phyloP scores from a whole-genome alignment of 2,888 invertebrate genomes.

The Eupelmus urozonus region DNA sequence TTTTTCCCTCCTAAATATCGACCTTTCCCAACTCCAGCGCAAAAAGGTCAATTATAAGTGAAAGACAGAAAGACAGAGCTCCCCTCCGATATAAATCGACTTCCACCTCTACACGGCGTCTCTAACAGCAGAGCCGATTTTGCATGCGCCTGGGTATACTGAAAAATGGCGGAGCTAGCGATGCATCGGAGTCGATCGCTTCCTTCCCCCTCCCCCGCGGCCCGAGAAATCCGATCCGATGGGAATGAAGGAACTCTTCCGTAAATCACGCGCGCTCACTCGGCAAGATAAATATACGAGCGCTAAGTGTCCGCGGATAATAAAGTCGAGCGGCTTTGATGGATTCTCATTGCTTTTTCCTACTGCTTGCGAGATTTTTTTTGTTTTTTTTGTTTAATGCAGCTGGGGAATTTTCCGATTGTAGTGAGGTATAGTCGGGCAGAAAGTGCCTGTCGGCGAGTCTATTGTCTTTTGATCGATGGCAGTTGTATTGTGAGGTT shows the following conservation, averaged over 20 bases:
- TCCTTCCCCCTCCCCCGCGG: conserved; percentile 23
- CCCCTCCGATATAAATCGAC: too few relatives aligned
- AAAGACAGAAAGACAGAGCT: conserved; percentile 4
- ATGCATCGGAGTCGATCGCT: conserved; percentile 25
- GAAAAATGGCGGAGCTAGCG: not conserved
- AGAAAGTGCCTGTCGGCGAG: too few relatives aligned
- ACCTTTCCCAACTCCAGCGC: too few relatives aligned
- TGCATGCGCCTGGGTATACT: not conserved
- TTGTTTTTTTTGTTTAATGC: too few relatives aligned
- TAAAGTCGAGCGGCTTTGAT: conserved; percentile 30
- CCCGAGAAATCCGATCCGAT: conserved; percentile 44
- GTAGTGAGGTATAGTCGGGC: too few relatives aligned
- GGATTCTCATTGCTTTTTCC: conserved; percentile 3
- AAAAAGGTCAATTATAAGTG: conserved; percentile 40
- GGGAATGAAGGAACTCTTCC: conserved; percentile 35
- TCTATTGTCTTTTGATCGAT: too few relatives aligned
- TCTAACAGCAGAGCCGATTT: not conserved
- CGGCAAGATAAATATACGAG: conserved; percentile 44
- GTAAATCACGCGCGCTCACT: conserved; percentile 44
- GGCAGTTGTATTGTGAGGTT: too few relatives aligned
- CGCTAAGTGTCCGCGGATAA: conserved; percentile 38
- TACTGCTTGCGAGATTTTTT: too few relatives aligned
- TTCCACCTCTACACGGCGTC: too few relatives aligned
- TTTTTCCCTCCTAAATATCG: too few relatives aligned
- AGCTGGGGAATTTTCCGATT: too few relatives aligned